Evolutionary conservation across 2,113 vertebrate species (phyloP), one percentile per base, ranked within the genome.

Genomic region (Cranoglanis bouderius): DNA sequence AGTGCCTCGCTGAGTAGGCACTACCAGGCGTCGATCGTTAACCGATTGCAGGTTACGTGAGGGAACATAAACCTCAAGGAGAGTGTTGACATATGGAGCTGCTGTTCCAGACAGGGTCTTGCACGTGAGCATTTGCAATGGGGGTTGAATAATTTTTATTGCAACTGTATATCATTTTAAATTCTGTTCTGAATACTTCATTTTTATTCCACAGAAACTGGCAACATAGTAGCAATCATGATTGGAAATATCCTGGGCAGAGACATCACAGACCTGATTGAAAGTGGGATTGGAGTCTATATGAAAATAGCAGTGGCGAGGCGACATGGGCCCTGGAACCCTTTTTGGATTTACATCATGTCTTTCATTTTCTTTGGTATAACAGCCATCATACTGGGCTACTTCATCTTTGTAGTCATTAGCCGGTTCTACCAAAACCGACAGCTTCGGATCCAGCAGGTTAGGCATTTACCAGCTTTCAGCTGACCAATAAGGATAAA

Each of bases 311-410:
- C n/a, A 0, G 51, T 91, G 0, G 95, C 92, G 61, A 91, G 18
- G 26, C 85, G 90, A 9, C 92, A 93, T 0, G 93, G 93, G 19
- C 90, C 90, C 65, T 95, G 93, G 94, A 94, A 92, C 86, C 89
- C 91, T 5, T 94, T 95, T 91, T 96, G 95, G 95, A 92, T 95
- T 6, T 95, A 95, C 81, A 92, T 95, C 55, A 92, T 95, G 86
- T 96, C 94, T 70, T 94, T 95, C 2, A 92, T 93, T 72, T 96
- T 96, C 92, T 95, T 95, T 65, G 90, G 94, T 0, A 93, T 95
- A 63, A 95, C 93, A 0, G 92, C 92, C 1, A 92, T 94, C 19
- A 94, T 93, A 0, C 88, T 95, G 63, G 78, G 92, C 88, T 96
- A 96, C 91, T 95, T 96, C 67, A 90, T 92, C 51, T 95, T 94